These are phyloP conservation scores for Antidorcas marsupialis DNA, from an alignment of 2,113 vertebrate species.

Conservation along the genomic window DNA sequence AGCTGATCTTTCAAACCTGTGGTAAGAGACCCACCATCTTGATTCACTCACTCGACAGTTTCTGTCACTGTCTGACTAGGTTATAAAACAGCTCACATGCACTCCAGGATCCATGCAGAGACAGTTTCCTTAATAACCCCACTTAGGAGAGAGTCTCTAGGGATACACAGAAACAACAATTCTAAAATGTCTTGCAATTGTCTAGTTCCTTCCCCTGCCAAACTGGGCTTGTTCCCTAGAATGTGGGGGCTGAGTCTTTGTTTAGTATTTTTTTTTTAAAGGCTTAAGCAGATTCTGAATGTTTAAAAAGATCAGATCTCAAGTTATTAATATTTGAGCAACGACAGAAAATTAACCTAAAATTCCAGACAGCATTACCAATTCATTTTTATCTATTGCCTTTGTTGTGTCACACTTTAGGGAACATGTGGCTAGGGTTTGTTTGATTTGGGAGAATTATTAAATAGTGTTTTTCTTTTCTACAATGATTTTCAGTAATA, in stretches of 20 bases:
- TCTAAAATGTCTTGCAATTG: not conserved
- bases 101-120: no score
- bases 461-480: conserved; percentile 40
- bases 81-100: fast-evolving
- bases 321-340: conserved; percentile 70
- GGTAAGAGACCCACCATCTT: not conserved
- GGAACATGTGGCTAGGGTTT: conserved; percentile 42
- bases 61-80: not conserved
- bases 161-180: not conserved
- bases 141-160: not conserved
- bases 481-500: conserved; percentile 54
- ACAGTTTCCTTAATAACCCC: not conserved
- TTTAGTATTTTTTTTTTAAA: conserved; percentile 39
- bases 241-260: not conserved
- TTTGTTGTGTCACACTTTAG: conserved; percentile 58
- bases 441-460: conserved; percentile 49
- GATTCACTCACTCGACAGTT: not conserved
- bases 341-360: conserved; percentile 46
- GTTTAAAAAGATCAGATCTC: conserved; percentile 60
- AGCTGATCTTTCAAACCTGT: not conserved
- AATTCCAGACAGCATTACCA: conserved; percentile 30
- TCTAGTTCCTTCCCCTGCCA: not conserved
- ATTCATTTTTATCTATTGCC: conserved; percentile 45
- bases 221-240: not conserved
- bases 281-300: conserved; percentile 37